Evolutionary conservation across 2,113 vertebrate species (phyloP), one percentile per base, ranked within the genome.

Genomic region (Origma solitaria): DNA sequence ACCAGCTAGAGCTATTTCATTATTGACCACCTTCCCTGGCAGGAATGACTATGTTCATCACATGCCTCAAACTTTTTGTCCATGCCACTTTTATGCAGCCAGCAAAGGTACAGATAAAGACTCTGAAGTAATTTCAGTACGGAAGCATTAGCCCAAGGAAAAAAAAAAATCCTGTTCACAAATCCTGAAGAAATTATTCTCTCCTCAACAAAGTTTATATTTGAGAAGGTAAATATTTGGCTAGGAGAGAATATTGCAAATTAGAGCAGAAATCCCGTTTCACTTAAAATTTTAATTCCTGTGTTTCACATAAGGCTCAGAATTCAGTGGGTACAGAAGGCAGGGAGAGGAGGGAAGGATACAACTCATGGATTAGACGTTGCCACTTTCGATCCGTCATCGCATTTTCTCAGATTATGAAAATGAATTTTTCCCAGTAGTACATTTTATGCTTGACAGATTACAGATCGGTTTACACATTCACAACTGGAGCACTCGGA

Each of bases 361-460:
- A 38, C 38, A 92, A 38, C 53, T 85, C 82, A 53, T 6, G 18
- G 77, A 94, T 95, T 80, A 94, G 93, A 94, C 81, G 68, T 61
- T 97, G 81, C 94, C 96, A 95, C 69, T 96, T 96, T 66, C 1
- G 4, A 92, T 83, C 77, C 73, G 92, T 83, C 94, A 75, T 45
- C 90, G 66, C 51, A 86, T 65, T 60, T 82, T 65, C 93, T 94
- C 78, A 69, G 82, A 97, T 97, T 97, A 97, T 93, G 88, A 96
- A 97, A 97, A 97, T 78, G 58, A 83, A 78, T 62, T 88, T 96
- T 90, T 92, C 81, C 86, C 78, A 96, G 79, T 53, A 88, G 80
- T 45, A 96, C 95, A 87, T 96, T 97, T 97, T 86, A 92, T 76
- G 86, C 92, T 66, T 97, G 94, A 97, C 72, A 85, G 95, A 94